Conservation (phyloP, 2,113 vertebrate genomes). For the Oreochromis spilurus region DNA sequence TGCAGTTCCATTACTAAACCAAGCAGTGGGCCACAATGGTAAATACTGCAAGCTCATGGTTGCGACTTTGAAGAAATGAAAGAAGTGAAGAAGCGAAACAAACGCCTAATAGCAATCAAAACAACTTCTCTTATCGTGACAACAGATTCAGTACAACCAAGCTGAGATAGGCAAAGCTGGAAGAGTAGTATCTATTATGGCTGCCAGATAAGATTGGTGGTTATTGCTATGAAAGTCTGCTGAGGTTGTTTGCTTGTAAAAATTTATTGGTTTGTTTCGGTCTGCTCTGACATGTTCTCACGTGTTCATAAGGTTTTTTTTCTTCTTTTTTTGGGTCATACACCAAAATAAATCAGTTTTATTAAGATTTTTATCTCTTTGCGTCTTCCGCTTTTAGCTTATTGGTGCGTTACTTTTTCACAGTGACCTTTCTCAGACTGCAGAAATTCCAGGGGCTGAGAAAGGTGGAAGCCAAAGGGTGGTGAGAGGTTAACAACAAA, state of each 20-base stretch:
- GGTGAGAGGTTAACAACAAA: not conserved
- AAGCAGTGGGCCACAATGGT: not conserved
- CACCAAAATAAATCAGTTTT: not conserved
- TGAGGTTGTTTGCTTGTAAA: not conserved
- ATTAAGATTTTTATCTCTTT: not conserved
- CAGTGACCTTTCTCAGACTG: not conserved
- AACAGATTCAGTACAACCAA: not conserved
- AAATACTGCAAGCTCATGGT: not conserved
- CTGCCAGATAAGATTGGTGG: constrained; percentile 22
- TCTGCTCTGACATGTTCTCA: not conserved
- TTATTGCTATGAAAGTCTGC: not conserved
- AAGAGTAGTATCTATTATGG: not conserved
- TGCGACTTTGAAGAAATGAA: not conserved
- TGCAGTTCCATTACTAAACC: not conserved
- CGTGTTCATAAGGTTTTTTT: not conserved
- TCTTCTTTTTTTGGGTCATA: not conserved
- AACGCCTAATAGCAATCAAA: not conserved
- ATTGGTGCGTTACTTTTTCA: not conserved
- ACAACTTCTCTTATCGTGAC: not conserved
- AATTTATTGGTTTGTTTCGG: not conserved
- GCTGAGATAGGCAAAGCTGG: not conserved
- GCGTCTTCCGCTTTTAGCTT: not conserved
- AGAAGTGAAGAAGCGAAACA: not conserved
- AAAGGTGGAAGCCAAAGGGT: constrained; percentile 8
- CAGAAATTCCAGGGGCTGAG: not conserved